Evolutionary conservation across 1,140 invertebrate genomes (phyloP).

Genomic region (Heterodera schachtii): DNA sequence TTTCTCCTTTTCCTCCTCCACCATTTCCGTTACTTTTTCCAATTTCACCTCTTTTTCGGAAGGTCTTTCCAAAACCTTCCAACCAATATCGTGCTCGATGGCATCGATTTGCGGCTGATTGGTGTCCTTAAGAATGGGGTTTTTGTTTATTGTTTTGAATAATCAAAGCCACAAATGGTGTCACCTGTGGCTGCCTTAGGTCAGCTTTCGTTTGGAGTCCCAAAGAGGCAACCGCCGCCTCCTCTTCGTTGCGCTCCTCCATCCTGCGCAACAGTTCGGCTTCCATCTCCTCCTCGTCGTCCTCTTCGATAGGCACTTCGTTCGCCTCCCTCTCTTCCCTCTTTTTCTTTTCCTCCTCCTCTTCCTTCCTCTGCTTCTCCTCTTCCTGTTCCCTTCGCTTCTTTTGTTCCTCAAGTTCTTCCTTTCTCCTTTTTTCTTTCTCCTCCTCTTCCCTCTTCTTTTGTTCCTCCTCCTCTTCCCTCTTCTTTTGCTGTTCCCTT

Average conservation of each 20-base stretch:
- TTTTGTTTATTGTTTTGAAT: neutral
- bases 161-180: neutral
- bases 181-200: neutral
- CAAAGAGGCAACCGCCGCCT: neutral
- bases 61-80: neutral
- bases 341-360: neutral
- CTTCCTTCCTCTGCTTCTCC: neutral
- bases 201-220: neutral
- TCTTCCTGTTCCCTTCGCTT: neutral
- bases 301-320: constrained; percentile 12
- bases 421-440: neutral
- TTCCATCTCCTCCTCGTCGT: constrained; percentile 33
- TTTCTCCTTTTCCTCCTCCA: constrained; percentile 27
- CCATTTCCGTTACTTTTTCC: neutral
- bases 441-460: neutral
- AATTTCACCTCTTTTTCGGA: neutral
- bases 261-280: constrained; percentile 32
- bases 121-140: neutral
- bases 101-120: neutral
- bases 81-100: neutral
- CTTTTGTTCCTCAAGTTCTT: neutral
- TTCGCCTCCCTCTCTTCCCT: neutral
- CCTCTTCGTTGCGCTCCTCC: constrained; percentile 12
- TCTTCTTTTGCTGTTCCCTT: neutral
- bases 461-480: neutral